A percentile compares a stretch with the other conserved stretches of the same genome.
Evolutionary conservation across 2,888 invertebrate genomes (phyloP).

Genomic region (Bombylius discolor): DNA sequence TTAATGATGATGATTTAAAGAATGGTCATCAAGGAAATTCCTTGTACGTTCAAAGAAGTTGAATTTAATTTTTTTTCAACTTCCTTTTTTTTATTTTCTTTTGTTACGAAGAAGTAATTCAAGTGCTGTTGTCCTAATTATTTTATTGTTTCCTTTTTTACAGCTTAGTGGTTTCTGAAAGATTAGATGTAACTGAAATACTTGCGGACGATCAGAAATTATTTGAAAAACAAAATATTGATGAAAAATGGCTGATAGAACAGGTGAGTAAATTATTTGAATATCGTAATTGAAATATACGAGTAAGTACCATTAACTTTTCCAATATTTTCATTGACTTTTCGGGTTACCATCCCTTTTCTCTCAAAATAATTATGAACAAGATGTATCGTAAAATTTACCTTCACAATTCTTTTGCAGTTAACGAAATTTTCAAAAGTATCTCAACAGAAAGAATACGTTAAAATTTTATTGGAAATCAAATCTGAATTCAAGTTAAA

Average conservation of each 20-base stretch:
- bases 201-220: slow-evolving; percentile 12
- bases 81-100: no score
- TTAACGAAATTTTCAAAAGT: slow-evolving; percentile 30
- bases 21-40: background rate
- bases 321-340: no score
- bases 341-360: no score
- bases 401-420: slow-evolving; percentile 14
- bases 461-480: slow-evolving; percentile 30
- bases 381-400: no score
- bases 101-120: no score
- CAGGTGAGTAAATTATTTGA: slow-evolving; percentile 23
- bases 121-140: no score
- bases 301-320: no score
- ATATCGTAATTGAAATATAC: background rate
- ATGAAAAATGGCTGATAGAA: slow-evolving; percentile 34
- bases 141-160: no score
- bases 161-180: no score
- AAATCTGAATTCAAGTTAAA: slow-evolving; percentile 36
- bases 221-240: slow-evolving; percentile 27
- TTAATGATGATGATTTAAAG: no score
- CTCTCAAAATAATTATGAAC: no score
- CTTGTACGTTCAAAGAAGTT: slow-evolving; percentile 15
- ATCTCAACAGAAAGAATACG: slow-evolving; percentile 25
- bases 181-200: slow-evolving; percentile 1
- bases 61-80: slow-evolving; percentile 1